These are phyloP conservation scores for Eudasyphora cyanicolor DNA, from an alignment of 2,888 invertebrate genomes.

Conservation along the genomic window DNA sequence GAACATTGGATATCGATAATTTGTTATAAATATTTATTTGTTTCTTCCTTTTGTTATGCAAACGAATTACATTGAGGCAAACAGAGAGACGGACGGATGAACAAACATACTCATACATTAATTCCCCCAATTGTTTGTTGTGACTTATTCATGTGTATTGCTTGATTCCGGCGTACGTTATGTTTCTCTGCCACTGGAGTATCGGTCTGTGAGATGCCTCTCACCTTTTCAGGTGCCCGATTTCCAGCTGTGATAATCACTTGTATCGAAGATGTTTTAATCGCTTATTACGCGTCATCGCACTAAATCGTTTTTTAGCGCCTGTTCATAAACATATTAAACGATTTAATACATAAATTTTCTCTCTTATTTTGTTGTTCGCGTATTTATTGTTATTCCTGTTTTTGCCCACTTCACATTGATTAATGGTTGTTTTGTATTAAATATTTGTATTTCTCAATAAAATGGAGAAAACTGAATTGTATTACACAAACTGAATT, in stretches of 20 bases:
- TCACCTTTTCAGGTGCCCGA: background rate
- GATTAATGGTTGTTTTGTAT: background rate
- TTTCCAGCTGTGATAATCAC: slow-evolving; percentile 77
- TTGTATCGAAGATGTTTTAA: slow-evolving; percentile 76
- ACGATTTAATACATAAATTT: slow-evolving; percentile 13
- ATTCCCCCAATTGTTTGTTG: slow-evolving; percentile 25
- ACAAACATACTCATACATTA: too few relatives aligned
- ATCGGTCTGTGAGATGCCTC: background rate
- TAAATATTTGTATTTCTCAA: too few relatives aligned
- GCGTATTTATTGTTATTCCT: background rate
- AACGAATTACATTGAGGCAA: background rate
- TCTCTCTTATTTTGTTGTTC: background rate
- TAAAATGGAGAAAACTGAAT: too few relatives aligned
- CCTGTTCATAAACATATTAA: background rate
- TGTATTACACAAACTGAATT: too few relatives aligned
- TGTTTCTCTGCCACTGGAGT: background rate
- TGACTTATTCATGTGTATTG: slow-evolving; percentile 41
- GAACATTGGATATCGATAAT: slow-evolving; percentile 11
- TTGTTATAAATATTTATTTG: slow-evolving; percentile 26
- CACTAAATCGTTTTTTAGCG: slow-evolving; percentile 49
- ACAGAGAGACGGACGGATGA: too few relatives aligned
- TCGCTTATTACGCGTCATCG: slow-evolving; percentile 63
- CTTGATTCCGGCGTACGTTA: background rate
- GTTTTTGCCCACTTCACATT: background rate
- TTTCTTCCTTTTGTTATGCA: background rate